Conservation (phyloP, 1,140 invertebrate genomes). For the Bombus breviceps region DNA sequence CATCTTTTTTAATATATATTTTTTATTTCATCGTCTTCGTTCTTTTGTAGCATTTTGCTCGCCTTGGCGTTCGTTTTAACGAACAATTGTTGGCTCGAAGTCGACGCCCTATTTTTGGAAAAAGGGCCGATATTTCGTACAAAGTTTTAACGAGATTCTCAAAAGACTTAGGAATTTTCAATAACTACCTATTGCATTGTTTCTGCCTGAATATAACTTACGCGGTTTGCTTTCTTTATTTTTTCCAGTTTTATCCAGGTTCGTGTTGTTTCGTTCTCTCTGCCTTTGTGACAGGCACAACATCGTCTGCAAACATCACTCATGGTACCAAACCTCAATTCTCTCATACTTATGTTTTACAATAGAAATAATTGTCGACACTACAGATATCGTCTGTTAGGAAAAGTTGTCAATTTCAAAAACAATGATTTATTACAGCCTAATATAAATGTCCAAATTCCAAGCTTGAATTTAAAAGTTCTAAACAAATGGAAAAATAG, state of each 20-base stretch:
- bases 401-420: too few species aligned
- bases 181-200: slow-evolving; percentile 68
- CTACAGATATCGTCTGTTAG: too few species aligned
- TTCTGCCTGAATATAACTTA: slow-evolving; percentile 59
- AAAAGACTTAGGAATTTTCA: slow-evolving; percentile 64
- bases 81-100: slow-evolving; percentile 32
- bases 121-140: slow-evolving; percentile 49
- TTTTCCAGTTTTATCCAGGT: slow-evolving; percentile 21
- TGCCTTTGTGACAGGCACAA: not conserved
- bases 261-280: not conserved
- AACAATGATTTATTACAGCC: too few species aligned
- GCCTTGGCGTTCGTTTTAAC: slow-evolving; percentile 30
- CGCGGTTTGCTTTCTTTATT: not conserved
- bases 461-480: too few species aligned
- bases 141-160: slow-evolving; percentile 57
- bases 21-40: not conserved
- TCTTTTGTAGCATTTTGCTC: slow-evolving; percentile 12
- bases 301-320: not conserved
- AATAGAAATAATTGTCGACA: not conserved
- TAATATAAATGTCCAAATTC: too few species aligned
- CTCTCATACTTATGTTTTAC: not conserved
- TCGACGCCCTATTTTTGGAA: slow-evolving; percentile 34
- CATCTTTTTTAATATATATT: not conserved
- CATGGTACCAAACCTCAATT: not conserved
- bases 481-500: too few species aligned